phyloP scores from a whole-genome alignment of 2,113 vertebrate species.

The Ploceus nigricollis region DNA sequence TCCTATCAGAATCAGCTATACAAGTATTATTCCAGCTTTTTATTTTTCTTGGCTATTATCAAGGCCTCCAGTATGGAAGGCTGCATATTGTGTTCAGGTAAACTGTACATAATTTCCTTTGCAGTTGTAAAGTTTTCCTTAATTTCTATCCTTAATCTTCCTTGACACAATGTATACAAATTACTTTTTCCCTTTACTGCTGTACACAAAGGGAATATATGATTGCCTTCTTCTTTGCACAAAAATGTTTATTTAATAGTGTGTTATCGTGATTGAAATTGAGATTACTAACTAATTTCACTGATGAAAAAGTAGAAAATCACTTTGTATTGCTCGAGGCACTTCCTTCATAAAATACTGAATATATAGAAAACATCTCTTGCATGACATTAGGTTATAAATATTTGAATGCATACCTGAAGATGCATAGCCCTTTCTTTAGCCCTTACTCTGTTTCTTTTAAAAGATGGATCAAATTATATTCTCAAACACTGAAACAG shows the following conservation, averaged over 20 bases:
- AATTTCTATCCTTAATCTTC: background rate
- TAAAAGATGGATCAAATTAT: background rate
- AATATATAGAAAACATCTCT: background rate
- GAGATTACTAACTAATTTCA: slow-evolving; percentile 1
- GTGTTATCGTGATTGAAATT: background rate
- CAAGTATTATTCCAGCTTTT: background rate
- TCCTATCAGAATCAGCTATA: background rate
- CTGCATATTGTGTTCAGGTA: background rate
- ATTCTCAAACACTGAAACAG: background rate
- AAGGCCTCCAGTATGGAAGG: background rate
- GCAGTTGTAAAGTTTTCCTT: background rate
- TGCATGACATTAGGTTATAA: background rate
- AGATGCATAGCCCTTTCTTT: background rate
- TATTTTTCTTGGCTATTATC: background rate
- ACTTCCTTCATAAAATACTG: background rate
- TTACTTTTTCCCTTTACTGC: background rate
- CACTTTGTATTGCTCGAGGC: background rate
- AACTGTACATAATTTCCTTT: background rate
- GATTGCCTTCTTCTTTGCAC: background rate
- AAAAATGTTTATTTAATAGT: background rate
- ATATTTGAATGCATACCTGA: background rate
- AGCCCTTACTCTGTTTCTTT: background rate
- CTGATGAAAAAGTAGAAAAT: background rate
- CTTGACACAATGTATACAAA: background rate
- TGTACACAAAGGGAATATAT: background rate